phyloP scores from a whole-genome alignment of 2,888 invertebrate species.

The Acleris literana region DNA sequence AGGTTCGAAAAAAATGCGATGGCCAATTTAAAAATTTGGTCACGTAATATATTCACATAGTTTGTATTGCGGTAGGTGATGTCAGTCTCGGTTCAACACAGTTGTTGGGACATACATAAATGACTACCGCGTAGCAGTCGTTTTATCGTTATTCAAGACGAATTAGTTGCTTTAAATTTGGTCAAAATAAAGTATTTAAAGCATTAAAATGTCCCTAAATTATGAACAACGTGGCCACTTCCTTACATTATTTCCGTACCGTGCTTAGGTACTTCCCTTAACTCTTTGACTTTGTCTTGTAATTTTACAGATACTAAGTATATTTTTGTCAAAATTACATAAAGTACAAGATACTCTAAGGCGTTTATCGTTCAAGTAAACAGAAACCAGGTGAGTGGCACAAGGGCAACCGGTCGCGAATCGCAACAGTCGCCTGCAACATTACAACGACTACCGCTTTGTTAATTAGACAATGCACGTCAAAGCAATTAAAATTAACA shows the following conservation, averaged over 20 bases:
- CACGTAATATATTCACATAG: conserved; percentile 25
- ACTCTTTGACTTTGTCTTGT: no score
- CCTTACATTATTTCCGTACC: no score
- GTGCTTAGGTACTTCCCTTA: no score
- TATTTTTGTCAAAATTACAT: no score
- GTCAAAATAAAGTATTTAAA: no score
- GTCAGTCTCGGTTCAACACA: conserved; percentile 13
- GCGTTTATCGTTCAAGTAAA: not conserved
- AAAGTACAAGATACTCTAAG: not conserved
- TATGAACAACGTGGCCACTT: no score
- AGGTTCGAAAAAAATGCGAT: conserved; percentile 30
- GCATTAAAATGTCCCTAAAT: no score
- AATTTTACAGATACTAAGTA: no score
- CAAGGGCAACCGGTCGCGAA: conserved; percentile 27
- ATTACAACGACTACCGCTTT: conserved; percentile 1
- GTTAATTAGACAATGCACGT: conserved; percentile 32
- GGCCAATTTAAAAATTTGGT: conserved; percentile 34
- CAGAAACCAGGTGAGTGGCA: conserved; percentile 24
- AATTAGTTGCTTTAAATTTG: no score
- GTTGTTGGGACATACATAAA: not conserved
- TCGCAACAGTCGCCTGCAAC: not conserved
- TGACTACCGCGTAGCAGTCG: no score
- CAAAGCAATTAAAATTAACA: conserved; percentile 24
- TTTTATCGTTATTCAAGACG: no score
- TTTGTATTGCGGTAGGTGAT: conserved; percentile 16